phyloP scores from a whole-genome alignment of 2,888 invertebrate species.

The Drosophila heteroneura region DNA sequence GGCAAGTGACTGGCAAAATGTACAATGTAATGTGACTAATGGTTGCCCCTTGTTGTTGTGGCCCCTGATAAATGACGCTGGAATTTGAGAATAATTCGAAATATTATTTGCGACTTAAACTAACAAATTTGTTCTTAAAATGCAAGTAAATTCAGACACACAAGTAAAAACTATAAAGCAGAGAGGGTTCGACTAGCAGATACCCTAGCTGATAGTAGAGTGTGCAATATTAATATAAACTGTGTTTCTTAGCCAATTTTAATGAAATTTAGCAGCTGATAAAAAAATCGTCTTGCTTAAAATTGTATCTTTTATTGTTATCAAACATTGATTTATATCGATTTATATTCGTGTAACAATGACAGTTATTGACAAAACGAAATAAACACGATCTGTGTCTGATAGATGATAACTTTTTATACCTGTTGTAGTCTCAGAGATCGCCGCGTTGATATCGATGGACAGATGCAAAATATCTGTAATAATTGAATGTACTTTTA shows the following conservation, averaged over 20 bases:
- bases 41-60: constrained; percentile 21
- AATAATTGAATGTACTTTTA: not conserved
- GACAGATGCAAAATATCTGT: not conserved
- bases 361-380: no score
- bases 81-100: constrained; percentile 11
- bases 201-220: not conserved
- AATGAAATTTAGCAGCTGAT: not conserved
- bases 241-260: not conserved
- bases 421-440: not conserved
- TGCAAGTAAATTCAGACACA: not conserved
- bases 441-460: not conserved
- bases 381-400: not conserved
- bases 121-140: not conserved
- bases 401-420: not conserved
- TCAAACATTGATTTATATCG: not conserved
- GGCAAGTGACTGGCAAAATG: constrained; percentile 59
- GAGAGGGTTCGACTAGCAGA: not conserved
- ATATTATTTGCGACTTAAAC: not conserved
- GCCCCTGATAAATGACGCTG: constrained; percentile 9
- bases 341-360: not conserved
- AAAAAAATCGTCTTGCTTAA: fast-evolving
- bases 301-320: not conserved
- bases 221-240: not conserved
- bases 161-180: not conserved
- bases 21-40: constrained; percentile 52